Evolutionary conservation across 1,140 invertebrate species (phyloP).

Genomic region (Drosophila gunungcola): DNA sequence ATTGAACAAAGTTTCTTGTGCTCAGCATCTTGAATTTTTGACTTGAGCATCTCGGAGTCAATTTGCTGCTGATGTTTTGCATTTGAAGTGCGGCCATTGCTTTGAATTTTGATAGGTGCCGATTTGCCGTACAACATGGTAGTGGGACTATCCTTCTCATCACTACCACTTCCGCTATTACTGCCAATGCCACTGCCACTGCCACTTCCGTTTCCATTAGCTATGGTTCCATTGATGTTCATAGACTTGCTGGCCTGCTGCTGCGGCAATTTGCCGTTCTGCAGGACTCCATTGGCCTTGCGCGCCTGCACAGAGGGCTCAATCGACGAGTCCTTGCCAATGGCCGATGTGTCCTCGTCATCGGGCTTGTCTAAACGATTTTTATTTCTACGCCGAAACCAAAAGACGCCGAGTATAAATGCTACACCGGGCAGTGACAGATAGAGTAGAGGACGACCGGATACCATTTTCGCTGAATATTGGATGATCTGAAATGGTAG

Average conservation of each 20-base stretch:
- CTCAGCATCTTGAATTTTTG: constrained; percentile 80
- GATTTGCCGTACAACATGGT: constrained; percentile 79
- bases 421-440: constrained; percentile 84
- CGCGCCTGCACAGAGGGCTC: constrained; percentile 29
- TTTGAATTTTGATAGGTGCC: constrained; percentile 84
- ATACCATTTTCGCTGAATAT: constrained; percentile 85
- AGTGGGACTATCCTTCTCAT: constrained; percentile 69
- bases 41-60: constrained; percentile 79
- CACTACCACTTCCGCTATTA: constrained; percentile 21
- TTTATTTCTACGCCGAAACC: constrained; percentile 84
- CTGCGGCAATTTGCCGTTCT: constrained; percentile 61
- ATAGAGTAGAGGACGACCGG: constrained; percentile 83
- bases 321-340: constrained; percentile 12
- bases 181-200: constrained; percentile 13
- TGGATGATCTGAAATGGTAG: constrained; percentile 69
- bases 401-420: constrained; percentile 84
- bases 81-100: constrained; percentile 68
- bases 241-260: constrained; percentile 57
- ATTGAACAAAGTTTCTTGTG: constrained; percentile 78
- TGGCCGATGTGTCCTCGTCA: constrained; percentile 53
- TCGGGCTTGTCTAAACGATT: constrained; percentile 76
- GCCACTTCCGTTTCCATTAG: constrained; percentile 27
- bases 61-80: constrained; percentile 72
- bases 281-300: constrained; percentile 52
- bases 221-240: constrained; percentile 58